A percentile compares a stretch with the other conserved stretches of the same genome.
Evolutionary conservation across 2,797 vertebrate species (phyloP).

Genomic region (Rhinichthys osculus): DNA sequence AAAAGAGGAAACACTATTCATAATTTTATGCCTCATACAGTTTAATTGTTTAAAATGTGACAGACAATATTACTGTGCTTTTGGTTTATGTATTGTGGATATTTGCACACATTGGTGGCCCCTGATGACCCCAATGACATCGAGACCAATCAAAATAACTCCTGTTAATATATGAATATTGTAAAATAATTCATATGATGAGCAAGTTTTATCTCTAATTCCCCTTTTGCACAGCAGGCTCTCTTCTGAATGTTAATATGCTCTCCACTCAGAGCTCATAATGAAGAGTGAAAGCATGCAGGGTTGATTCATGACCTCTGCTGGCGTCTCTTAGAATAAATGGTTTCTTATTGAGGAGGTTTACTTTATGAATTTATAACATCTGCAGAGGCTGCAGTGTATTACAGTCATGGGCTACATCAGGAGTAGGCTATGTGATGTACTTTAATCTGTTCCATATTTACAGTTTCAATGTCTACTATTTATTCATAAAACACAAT

Average conservation of each 20-base stretch:
- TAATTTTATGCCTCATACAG: not conserved
- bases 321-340: conserved; percentile 31
- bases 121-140: not conserved
- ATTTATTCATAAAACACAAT: not conserved
- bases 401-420: not conserved
- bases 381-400: not conserved
- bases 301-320: conserved; percentile 29
- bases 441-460: not conserved
- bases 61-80: not conserved
- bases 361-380: not conserved
- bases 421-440: not conserved
- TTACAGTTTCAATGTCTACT: not conserved
- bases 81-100: not conserved
- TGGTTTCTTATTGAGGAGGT: not conserved
- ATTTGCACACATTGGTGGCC: not conserved
- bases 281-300: conserved; percentile 8
- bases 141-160: not conserved
- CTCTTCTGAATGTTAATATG: conserved; percentile 3
- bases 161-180: not conserved
- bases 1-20: conserved; percentile 1
- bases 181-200: not conserved
- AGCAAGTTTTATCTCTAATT: not conserved
- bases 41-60: not conserved
- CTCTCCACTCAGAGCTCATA: not conserved
- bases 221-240: not conserved